A percentile compares a stretch with the other conserved stretches of the same genome.
Conservation (phyloP, 2,797 vertebrate species). For the Catamblyrhynchus diadema region DNA sequence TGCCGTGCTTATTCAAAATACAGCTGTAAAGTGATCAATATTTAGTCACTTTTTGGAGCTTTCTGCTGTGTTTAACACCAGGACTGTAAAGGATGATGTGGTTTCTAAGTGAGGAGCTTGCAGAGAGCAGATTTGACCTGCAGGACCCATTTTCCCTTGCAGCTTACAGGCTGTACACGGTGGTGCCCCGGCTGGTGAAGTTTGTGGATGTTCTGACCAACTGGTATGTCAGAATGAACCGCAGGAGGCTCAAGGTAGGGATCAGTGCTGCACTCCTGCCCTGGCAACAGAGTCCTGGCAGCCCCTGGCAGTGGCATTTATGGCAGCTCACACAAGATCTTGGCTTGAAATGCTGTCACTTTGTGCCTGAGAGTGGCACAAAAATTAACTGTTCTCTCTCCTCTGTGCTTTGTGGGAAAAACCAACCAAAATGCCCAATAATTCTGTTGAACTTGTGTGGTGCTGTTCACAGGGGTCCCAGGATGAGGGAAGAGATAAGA, state of each 20-base stretch:
- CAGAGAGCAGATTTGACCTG: background rate
- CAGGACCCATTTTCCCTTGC: background rate
- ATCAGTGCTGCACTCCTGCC: background rate
- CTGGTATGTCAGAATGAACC: slow-evolving; percentile 98
- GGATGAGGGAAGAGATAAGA: background rate
- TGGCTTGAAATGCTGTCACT: background rate
- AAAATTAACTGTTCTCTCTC: background rate
- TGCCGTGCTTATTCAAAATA: background rate
- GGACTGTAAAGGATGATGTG: background rate
- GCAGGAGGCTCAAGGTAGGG: slow-evolving; percentile 92
- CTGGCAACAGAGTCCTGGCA: background rate
- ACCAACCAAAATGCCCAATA: background rate
- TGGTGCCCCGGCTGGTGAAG: slow-evolving; percentile 94
- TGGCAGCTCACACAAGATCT: background rate
- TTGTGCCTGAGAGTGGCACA: background rate
- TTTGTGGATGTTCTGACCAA: slow-evolving; percentile 97
- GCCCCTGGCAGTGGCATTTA: background rate
- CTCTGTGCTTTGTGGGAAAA: background rate
- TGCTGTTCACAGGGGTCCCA: background rate
- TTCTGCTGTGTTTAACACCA: background rate
- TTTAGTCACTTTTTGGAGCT: background rate
- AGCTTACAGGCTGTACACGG: slow-evolving; percentile 94
- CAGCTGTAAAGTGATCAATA: background rate
- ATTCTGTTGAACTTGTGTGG: background rate
- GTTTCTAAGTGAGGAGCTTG: background rate